These are phyloP conservation scores for Imbricaverruca yamaguchii DNA, from an alignment of 2,888 invertebrate species.

Conservation along the genomic window DNA sequence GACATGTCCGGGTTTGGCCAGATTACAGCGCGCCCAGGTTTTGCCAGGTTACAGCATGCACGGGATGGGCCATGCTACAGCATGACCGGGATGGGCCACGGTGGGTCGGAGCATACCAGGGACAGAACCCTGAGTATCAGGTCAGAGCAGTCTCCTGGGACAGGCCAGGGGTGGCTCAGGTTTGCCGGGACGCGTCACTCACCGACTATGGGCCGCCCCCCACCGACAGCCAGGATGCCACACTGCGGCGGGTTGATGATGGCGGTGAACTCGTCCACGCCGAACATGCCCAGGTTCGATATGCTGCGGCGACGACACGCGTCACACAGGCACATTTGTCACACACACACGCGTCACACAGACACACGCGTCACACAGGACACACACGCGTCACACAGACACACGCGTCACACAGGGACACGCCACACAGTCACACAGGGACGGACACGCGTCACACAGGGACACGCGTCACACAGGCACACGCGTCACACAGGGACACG, in stretches of 20 bases:
- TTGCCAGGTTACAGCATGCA: no score
- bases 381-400: conserved; percentile 31
- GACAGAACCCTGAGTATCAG: no score
- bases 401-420: conserved; percentile 23
- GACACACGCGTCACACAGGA: conserved; percentile 15
- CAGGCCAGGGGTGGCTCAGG: no score
- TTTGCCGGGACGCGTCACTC: conserved; percentile 13
- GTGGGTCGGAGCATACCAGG: no score
- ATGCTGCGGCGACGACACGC: conserved; percentile 45
- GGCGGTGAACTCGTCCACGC: conserved; percentile 55
- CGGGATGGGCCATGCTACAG: no score
- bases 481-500: conserved; percentile 23
- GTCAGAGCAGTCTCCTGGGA: no score
- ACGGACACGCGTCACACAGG: conserved; percentile 16
- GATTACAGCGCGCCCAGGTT: no score
- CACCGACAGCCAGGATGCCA: conserved; percentile 57
- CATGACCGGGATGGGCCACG: no score
- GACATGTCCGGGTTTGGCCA: no score
- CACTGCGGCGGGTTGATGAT: conserved; percentile 61
- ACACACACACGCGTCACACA: conserved; percentile 29
- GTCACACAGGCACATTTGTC: conserved; percentile 2
- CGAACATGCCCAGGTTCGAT: conserved; percentile 61
- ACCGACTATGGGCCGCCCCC: conserved; percentile 34
- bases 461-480: conserved; percentile 30
- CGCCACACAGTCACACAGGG: conserved; percentile 30